Conservation (phyloP, 2,797 vertebrate species). For the Brachyrhaphis roseni region DNA sequence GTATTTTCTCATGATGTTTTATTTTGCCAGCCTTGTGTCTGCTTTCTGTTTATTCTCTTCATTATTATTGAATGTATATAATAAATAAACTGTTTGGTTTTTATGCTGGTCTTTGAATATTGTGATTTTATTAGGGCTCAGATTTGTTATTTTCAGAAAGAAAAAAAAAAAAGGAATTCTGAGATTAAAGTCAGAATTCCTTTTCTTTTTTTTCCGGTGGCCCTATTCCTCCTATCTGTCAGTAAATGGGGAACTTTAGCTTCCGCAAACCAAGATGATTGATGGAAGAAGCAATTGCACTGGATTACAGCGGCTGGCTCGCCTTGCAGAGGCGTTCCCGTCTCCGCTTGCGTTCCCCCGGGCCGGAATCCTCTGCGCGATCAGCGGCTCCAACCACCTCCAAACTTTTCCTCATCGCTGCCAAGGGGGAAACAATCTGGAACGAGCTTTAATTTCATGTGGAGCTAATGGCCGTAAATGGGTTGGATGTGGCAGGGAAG, state of each 20-base stretch:
- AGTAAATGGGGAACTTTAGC: background rate
- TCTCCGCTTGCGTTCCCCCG: conserved; percentile 19
- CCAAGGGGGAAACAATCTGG: conserved; percentile 48
- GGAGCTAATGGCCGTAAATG: conserved; percentile 71
- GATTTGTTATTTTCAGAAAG: too few species aligned
- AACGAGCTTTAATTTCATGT: conserved; percentile 74
- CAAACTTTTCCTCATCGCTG: conserved; percentile 37
- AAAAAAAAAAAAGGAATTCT: too few species aligned
- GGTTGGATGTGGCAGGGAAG: conserved; percentile 67
- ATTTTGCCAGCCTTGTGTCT: conserved; percentile 76
- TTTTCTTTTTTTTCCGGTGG: too few species aligned
- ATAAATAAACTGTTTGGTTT: conserved; percentile 85
- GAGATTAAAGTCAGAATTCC: too few species aligned
- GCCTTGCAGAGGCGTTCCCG: background rate
- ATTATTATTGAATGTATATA: conserved; percentile 86
- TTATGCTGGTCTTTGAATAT: conserved; percentile 70
- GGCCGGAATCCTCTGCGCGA: conserved; percentile 17
- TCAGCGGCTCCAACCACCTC: conserved; percentile 38
- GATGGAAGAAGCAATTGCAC: conserved; percentile 14
- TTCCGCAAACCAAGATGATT: conserved; percentile 11
- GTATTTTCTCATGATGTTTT: conserved; percentile 71
- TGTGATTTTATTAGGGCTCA: too few species aligned
- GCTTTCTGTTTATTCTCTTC: conserved; percentile 78
- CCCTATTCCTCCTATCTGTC: too few species aligned
- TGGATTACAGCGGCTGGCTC: background rate